A percentile compares a stretch with the other conserved stretches of the same genome.
Conservation (phyloP, 2,888 invertebrate genomes). For the Lymantria dispar region DNA sequence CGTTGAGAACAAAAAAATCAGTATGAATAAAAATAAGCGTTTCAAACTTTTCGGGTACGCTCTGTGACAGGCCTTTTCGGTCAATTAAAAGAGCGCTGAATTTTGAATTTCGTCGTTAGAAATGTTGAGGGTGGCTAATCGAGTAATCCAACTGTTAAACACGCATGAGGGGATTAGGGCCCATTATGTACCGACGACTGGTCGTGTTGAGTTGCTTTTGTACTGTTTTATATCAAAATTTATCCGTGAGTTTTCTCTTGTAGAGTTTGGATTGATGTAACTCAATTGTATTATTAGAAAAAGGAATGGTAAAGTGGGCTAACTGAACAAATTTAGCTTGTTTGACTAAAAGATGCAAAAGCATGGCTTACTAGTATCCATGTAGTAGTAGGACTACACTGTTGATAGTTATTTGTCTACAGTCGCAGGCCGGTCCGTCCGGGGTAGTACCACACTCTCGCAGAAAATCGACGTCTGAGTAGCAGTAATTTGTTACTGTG, state of each 20-base stretch:
- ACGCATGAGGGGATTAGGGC: conserved; percentile 58
- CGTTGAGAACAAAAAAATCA: conserved; percentile 16
- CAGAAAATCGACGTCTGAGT: no score
- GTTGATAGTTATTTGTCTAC: no score
- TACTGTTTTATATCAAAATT: conserved; percentile 15
- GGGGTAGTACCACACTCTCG: no score
- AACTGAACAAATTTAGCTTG: not conserved
- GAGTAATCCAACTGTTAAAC: conserved; percentile 62
- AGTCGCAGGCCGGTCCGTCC: no score
- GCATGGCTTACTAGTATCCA: no score
- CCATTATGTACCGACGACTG: conserved; percentile 46
- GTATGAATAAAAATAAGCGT: conserved; percentile 37
- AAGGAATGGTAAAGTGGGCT: not conserved
- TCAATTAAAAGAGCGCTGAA: conserved; percentile 52
- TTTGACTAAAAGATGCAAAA: no score
- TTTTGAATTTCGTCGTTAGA: conserved; percentile 43
- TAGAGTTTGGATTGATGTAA: not conserved
- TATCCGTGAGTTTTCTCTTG: not conserved
- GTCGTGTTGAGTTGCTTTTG: conserved; percentile 22
- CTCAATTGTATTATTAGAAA: not conserved
- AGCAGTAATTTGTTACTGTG: no score
- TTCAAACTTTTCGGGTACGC: conserved; percentile 36
- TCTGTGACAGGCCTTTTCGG: conserved; percentile 43
- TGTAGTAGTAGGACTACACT: no score
- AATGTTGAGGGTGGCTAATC: conserved; percentile 48